Conservation (phyloP, 1,140 invertebrate genomes). For the Wiebesia pumilae region DNA sequence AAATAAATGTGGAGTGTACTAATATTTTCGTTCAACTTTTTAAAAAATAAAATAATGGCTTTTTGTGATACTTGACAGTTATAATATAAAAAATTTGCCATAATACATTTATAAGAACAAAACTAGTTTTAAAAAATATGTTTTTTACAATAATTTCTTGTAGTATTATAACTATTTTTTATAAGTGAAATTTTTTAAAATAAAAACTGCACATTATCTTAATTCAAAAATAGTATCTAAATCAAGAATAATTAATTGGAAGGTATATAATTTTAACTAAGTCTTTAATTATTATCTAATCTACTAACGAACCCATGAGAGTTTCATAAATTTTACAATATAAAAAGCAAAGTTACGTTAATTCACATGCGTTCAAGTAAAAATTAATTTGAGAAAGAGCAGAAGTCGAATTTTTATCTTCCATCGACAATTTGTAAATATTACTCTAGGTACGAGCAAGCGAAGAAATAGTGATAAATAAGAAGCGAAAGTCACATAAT, state of each 20-base stretch:
- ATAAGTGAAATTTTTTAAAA: too few relatives aligned
- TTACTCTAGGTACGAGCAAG: slow-evolving; percentile 14
- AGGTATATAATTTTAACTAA: not conserved
- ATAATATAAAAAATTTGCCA: too few relatives aligned
- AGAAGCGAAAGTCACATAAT: not conserved
- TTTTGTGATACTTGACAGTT: too few relatives aligned
- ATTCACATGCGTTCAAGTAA: not conserved
- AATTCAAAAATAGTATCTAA: not conserved
- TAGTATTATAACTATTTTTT: too few relatives aligned
- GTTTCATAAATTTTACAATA: not conserved
- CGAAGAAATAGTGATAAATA: not conserved
- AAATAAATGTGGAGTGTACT: too few relatives aligned
- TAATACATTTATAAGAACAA: too few relatives aligned
- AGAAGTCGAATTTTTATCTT: slow-evolving; percentile 19
- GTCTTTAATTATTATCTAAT: not conserved
- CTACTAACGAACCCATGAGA: not conserved
- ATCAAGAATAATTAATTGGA: not conserved
- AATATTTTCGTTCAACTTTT: not conserved
- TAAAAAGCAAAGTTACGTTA: not conserved
- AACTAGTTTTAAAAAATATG: too few relatives aligned
- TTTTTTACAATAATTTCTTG: too few relatives aligned
- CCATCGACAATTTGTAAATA: not conserved
- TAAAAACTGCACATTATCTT: too few relatives aligned
- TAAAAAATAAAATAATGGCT: not conserved
- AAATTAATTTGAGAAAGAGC: slow-evolving; percentile 17